phyloP scores from a whole-genome alignment of 1,140 invertebrate genomes.

The Drosophila rhopaloa region DNA sequence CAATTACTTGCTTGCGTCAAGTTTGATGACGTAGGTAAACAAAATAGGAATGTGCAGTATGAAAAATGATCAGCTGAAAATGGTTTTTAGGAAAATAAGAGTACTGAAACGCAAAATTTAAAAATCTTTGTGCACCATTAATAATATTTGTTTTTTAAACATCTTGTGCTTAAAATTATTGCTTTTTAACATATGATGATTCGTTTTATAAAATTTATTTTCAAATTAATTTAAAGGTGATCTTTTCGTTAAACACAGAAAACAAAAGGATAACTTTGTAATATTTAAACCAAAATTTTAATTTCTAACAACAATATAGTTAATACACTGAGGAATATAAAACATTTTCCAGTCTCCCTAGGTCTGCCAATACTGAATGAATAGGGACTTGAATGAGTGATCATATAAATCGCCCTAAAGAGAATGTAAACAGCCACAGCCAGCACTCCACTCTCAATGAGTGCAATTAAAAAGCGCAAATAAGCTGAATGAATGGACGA shows the following conservation, averaged over 20 bases:
- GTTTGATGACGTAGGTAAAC: slow-evolving; percentile 7
- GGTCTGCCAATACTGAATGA: slow-evolving; percentile 22
- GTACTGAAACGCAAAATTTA: neutral
- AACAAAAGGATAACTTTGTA: no score
- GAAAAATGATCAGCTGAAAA: slow-evolving; percentile 2
- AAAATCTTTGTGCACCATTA: neutral
- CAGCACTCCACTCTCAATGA: slow-evolving; percentile 24
- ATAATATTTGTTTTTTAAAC: neutral
- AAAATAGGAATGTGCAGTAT: neutral
- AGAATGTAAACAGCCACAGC: slow-evolving; percentile 39
- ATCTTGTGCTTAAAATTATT: neutral
- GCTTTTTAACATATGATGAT: neutral
- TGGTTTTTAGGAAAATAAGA: neutral
- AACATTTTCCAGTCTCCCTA: neutral
- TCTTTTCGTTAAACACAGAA: no score
- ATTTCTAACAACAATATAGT: neutral
- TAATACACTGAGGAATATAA: neutral
- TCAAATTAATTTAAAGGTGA: no score
- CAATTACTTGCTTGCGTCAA: slow-evolving; percentile 45
- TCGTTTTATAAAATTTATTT: no score
- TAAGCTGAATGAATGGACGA: slow-evolving; percentile 64
- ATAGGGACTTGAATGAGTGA: slow-evolving; percentile 12
- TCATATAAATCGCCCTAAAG: slow-evolving; percentile 22
- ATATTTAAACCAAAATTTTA: no score
- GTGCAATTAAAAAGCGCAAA: slow-evolving; percentile 67